Base-by-base conservation (phyloP, 2,797 vertebrate species). In the Meriones psammophilus region DNA sequence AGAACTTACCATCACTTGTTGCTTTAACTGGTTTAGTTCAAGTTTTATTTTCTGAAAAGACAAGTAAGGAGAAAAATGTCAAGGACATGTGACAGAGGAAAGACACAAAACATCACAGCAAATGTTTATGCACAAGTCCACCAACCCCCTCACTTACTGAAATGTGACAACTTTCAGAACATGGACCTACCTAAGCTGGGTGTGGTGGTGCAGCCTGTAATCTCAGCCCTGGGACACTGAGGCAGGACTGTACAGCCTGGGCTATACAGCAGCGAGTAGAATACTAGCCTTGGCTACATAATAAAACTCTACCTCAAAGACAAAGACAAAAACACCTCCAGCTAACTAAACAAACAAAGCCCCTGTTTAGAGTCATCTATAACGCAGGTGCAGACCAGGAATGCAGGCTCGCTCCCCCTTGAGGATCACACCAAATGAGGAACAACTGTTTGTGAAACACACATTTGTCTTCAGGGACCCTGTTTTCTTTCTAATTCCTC, bases 11-110 rank as follows among this genome's bases (percentile, higher is more conserved):
- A 94, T 97, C 88, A 99, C 98, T 93, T 99, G 99, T 87, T 99
- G 99, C 96, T 99, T 99, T 97, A 99, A 97, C 97, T 99, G 99
- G 74, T 98, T 97, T 33, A 99, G 98, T 96, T 99, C 99, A 97
- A 99, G 98, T 98, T 99, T 99, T 91, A 99, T 98, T 99, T 99
- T 99, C 99, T 46, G 78, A 97, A 96, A 97, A 30, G 36, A 97
- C 4, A 95, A 56, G 8, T 13, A 56, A 17, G 56, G 95, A 96
- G 64, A 98, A 92, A 77, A 6, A 30, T 69, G 62, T 96, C 77
- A 96, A 12, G 22, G 22, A 87, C 24, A 83, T 84, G 46, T 60
- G 78, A 92, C 54, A 89, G 50, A 39, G 88, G 42, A 73, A 94
- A 91, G 93, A 83, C 2, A 58, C 9, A 86, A 93, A 92, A 76